Evolutionary conservation across 2,113 vertebrate genomes (phyloP).

Genomic region (Leucopsar rothschildi): DNA sequence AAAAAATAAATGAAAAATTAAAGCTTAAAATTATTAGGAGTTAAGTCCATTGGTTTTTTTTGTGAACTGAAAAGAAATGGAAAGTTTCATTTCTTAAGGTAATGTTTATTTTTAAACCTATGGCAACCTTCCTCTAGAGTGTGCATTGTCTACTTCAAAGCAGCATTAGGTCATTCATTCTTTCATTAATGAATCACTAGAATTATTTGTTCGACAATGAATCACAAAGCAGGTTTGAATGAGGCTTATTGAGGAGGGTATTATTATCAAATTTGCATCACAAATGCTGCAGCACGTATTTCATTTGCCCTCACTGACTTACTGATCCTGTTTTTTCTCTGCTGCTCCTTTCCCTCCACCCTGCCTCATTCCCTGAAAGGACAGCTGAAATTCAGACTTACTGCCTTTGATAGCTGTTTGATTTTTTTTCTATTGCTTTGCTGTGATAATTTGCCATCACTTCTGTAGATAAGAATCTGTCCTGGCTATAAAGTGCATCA

Average conservation of each 20-base stretch:
- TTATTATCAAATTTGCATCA: conserved; percentile 43
- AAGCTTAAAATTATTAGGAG: neutral
- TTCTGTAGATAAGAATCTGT: neutral
- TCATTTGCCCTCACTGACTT: neutral
- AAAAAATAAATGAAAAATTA: neutral
- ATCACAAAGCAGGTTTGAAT: conserved; percentile 42
- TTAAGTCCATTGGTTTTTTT: neutral
- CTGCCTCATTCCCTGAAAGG: neutral
- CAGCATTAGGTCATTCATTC: conserved; percentile 19
- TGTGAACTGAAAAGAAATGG: neutral
- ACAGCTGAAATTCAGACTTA: neutral
- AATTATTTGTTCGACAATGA: conserved; percentile 34
- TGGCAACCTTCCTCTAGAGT: neutral
- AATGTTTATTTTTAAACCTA: conserved; percentile 8
- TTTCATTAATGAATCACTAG: conserved; percentile 34
- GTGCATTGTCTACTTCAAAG: conserved; percentile 19
- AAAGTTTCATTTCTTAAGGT: neutral
- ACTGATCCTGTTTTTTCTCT: conserved; percentile 1
- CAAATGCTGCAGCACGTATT: neutral
- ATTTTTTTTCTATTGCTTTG: neutral
- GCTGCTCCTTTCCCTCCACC: neutral
- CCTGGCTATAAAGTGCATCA: neutral
- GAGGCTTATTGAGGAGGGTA: neutral
- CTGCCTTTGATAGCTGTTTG: neutral
- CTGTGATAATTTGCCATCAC: neutral